Evolutionary conservation across 2,113 vertebrate genomes (phyloP).

Genomic region (Gymnobelideus leadbeateri): DNA sequence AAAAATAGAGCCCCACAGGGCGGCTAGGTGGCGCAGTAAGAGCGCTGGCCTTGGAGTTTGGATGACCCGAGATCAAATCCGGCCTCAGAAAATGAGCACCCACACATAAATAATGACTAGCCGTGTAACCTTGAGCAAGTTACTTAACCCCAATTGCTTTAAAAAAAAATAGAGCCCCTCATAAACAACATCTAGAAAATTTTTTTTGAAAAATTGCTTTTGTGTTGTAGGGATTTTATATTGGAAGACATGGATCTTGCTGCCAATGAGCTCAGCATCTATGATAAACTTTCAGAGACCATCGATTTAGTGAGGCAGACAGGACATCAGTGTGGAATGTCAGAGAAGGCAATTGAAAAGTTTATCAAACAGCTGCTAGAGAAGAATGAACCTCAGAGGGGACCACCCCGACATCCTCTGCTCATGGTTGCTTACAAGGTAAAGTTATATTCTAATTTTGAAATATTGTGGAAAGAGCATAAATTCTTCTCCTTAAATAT

Average conservation of each 20-base stretch:
- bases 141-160: no score
- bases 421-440: conserved; percentile 91
- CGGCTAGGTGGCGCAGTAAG: no score
- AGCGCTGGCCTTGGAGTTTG: no score
- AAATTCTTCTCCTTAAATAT: not conserved
- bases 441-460: conserved; percentile 35
- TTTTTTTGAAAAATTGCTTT: not conserved
- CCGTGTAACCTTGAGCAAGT: no score
- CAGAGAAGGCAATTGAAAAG: conserved; percentile 95
- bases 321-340: conserved; percentile 96
- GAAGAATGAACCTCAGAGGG: conserved; percentile 93
- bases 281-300: conserved; percentile 96
- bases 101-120: no score
- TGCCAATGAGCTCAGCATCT: conserved; percentile 93
- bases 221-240: conserved; percentile 79
- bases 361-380: conserved; percentile 96
- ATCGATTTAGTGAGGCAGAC: conserved; percentile 96
- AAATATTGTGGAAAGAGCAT: not conserved
- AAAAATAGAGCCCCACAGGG: no score
- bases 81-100: no score
- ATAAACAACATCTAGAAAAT: not conserved
- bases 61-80: no score
- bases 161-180: not conserved
- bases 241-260: conserved; percentile 90
- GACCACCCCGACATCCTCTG: conserved; percentile 90